Percentiles rank a stretch among this genome's conserved stretches.
Evolutionary conservation across 2,888 invertebrate species (phyloP).

Genomic region (Rapana venosa): DNA sequence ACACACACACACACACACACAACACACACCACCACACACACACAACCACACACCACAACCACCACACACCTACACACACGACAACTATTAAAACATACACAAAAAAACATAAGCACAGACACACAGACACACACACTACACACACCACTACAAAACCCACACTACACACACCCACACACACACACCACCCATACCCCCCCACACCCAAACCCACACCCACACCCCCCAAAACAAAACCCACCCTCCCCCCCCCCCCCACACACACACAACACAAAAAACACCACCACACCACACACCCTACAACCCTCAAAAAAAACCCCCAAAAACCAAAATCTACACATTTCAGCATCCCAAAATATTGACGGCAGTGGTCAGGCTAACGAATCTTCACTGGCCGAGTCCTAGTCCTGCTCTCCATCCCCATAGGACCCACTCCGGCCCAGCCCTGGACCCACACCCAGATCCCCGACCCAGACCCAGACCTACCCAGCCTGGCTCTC

Average conservation of each 20-base stretch:
- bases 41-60: too few species aligned
- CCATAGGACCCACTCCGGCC: not conserved
- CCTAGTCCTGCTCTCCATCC: not conserved
- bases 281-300: too few species aligned
- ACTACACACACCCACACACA: too few species aligned
- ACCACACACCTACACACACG: too few species aligned
- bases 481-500: not conserved
- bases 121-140: too few species aligned
- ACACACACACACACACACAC: too few species aligned
- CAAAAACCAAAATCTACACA: not conserved
- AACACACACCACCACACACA: too few species aligned
- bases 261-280: too few species aligned
- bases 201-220: not conserved
- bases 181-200: not conserved
- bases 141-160: too few species aligned
- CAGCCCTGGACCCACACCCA: too few species aligned
- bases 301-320: not conserved
- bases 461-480: not conserved
- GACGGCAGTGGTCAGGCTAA: conserved; percentile 11
- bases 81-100: too few species aligned
- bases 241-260: not conserved
- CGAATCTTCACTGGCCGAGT: not conserved
- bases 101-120: too few species aligned
- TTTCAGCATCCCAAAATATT: not conserved
- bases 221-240: not conserved